Conservation (phyloP, 2,888 invertebrate genomes). For the Eucera pruinosa region DNA sequence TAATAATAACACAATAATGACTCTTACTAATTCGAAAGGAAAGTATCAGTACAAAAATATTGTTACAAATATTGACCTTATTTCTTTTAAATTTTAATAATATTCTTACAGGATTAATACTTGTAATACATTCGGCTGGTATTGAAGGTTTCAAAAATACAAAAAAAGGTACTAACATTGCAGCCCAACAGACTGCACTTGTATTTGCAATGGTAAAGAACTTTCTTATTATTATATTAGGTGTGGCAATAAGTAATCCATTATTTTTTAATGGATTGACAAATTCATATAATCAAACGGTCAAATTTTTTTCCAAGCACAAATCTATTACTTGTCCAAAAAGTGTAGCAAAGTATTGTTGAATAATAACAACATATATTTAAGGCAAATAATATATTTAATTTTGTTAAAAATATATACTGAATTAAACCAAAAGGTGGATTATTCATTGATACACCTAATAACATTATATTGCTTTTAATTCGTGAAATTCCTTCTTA, state of each 20-base stretch:
- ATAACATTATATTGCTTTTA: too few relatives aligned
- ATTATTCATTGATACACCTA: too few relatives aligned
- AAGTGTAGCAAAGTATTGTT: too few relatives aligned
- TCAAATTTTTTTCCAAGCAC: too few relatives aligned
- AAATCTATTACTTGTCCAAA: too few relatives aligned
- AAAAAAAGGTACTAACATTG: slow-evolving; percentile 97
- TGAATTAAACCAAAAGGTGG: too few relatives aligned
- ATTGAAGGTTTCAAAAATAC: slow-evolving; percentile 98
- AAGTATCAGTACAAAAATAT: slow-evolving; percentile 74
- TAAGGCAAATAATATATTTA: too few relatives aligned
- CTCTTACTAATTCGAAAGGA: slow-evolving; percentile 90
- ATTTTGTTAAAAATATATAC: too few relatives aligned
- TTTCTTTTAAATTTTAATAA: background rate
- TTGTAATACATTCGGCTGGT: slow-evolving; percentile 85
- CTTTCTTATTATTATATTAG: background rate
- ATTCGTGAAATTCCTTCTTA: slow-evolving; percentile 5
- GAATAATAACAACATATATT: too few relatives aligned
- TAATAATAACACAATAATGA: slow-evolving; percentile 95
- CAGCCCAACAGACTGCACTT: slow-evolving; percentile 97
- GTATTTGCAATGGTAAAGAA: slow-evolving; percentile 89
- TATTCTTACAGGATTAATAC: slow-evolving; percentile 23
- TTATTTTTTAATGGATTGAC: too few relatives aligned
- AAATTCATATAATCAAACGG: too few relatives aligned
- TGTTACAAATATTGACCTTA: background rate
- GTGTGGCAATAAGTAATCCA: too few relatives aligned